Evolutionary conservation across 1,140 invertebrate genomes (phyloP).

Genomic region (Anastatus disparis): DNA sequence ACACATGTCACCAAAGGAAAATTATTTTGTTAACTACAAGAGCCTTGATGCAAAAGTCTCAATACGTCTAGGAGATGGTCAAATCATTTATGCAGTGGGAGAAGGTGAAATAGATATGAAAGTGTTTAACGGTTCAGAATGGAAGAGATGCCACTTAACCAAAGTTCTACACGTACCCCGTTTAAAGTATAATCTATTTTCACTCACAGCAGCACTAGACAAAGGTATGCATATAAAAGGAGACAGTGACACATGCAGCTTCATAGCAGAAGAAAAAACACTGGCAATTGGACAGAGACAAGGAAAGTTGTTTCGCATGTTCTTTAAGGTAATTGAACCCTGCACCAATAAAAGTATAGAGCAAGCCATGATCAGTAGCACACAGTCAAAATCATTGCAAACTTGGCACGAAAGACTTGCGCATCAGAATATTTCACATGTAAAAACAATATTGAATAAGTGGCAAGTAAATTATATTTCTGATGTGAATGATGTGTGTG

Average conservation of each 20-base stretch:
- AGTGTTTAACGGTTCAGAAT: neutral
- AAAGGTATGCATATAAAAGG: too few species aligned
- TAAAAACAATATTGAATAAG: constrained; percentile 44
- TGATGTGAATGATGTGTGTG: constrained; percentile 49
- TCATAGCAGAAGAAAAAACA: too few species aligned
- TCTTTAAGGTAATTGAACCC: neutral
- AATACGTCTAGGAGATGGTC: neutral
- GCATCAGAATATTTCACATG: constrained; percentile 59
- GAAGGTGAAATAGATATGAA: neutral
- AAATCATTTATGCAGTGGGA: neutral
- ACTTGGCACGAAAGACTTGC: constrained; percentile 59
- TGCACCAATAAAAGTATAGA: neutral
- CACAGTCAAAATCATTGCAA: constrained; percentile 5
- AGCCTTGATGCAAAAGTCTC: neutral
- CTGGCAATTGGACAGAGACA: neutral
- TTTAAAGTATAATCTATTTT: constrained; percentile 15
- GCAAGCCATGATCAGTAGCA: neutral
- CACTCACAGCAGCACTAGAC: neutral
- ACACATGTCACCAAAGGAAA: neutral
- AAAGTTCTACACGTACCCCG: constrained; percentile 9
- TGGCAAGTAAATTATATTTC: neutral
- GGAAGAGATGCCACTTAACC: neutral
- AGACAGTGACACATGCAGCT: too few species aligned
- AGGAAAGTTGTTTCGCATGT: neutral
- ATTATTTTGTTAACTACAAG: neutral